Base-by-base conservation (phyloP, 2,797 vertebrate species). In the Peromyscus nudipes region DNA sequence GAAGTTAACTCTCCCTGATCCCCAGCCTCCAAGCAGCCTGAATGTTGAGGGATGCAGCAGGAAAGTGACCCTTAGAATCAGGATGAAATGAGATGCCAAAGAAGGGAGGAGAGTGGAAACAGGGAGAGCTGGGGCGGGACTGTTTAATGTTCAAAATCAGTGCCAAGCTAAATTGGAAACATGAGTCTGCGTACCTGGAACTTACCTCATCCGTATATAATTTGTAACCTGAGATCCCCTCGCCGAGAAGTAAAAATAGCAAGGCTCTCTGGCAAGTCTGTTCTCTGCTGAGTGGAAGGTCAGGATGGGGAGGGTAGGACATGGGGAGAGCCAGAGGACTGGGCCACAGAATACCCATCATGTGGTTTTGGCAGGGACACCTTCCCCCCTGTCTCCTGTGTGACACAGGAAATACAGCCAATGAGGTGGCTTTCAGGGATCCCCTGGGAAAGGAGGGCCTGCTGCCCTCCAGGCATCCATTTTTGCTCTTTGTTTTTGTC, bases 161-260 rank as follows among this genome's bases (percentile, higher is more conserved):
- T 94, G 95, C 97, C 97, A 98, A 96, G 80, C 91, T 92, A 97
- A 97, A 97, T 97, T 94, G 96, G 96, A 98, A 98, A 97, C 97
- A 97, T 82, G 95, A 96, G 62, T 85, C 88, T 93, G 46, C 7
- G 10, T 97, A 98, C 97, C 97, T 98, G 96, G 86, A 93, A 91
- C 96, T 98, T 97, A 98, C 96, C 97, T 97, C 97, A 97, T 94
- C 60, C 49, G 91, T 90, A 82, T 97, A 94, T 92, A 95, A 97
- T 97, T 94, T 97, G 97, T 96, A 98, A 95, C 96, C 92, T 90
- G 96, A 98, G 95, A 96, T 89, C 87, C 40, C 77, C 91, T 96
- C 29, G 27, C 94, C 93, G 95, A 87, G 92, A 95, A 93, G 94
- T 97, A 95, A 97, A 97, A 98, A 97, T 96, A 97, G 96, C 89